Conservation (phyloP, 2,113 vertebrate species). For the Alligator mississippiensis region DNA sequence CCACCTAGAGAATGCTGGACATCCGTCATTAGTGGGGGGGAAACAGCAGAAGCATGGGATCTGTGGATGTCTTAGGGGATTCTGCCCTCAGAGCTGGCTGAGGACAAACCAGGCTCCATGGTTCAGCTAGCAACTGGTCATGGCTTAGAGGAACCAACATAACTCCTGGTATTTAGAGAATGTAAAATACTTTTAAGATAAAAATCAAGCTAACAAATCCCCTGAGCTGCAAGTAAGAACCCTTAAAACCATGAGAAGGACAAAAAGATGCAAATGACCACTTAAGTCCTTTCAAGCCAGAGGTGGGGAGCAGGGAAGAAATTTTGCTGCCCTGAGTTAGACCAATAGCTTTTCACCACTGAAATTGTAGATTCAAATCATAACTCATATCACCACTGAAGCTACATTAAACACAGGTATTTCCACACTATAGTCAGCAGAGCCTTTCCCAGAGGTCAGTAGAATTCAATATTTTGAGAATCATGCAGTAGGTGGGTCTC, state of each 20-base stretch:
- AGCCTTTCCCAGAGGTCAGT: not conserved
- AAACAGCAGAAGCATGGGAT: not conserved
- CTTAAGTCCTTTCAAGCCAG: not conserved
- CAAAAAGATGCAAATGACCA: slow-evolving; percentile 12
- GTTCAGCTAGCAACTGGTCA: not conserved
- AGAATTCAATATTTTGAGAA: not conserved
- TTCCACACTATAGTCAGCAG: not conserved
- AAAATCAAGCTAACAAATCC: slow-evolving; percentile 5
- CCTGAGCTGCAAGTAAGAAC: not conserved
- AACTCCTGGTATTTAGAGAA: not conserved
- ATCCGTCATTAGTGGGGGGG: not conserved
- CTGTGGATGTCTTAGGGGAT: accelerated
- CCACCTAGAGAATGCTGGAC: not conserved
- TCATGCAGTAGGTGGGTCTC: not conserved
- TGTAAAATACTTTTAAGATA: slow-evolving; percentile 6
- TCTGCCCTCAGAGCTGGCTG: not conserved
- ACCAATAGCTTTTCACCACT: not conserved
- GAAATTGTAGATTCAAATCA: not conserved
- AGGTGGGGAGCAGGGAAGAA: not conserved
- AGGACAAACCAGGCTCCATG: not conserved
- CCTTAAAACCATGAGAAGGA: not conserved
- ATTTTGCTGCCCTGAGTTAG: not conserved
- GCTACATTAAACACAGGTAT: not conserved
- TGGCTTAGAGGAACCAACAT: slow-evolving; percentile 2
- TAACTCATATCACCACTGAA: not conserved